Evolutionary conservation across 2,888 invertebrate genomes (phyloP).

Genomic region (Zhengitettix transpicula): DNA sequence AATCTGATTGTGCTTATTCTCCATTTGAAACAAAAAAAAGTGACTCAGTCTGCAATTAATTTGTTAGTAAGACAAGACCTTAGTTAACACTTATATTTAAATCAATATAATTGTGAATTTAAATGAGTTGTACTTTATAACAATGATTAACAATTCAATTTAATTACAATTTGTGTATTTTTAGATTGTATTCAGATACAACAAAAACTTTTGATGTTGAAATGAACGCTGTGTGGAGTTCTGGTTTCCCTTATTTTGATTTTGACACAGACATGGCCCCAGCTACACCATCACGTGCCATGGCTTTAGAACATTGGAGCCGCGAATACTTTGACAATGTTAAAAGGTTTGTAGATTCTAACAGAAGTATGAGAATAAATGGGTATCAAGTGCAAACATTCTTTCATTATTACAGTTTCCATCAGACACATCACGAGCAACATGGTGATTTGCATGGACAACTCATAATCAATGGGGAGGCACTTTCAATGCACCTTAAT

Average conservation of each 20-base stretch:
- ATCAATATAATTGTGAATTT: too few species aligned
- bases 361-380: background rate
- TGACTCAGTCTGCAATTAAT: too few species aligned
- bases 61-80: too few species aligned
- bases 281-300: slow-evolving; percentile 38
- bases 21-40: too few species aligned
- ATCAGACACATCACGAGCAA: slow-evolving; percentile 64
- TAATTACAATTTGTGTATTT: background rate
- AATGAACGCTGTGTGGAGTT: slow-evolving; percentile 40
- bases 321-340: slow-evolving; percentile 44
- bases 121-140: too few species aligned
- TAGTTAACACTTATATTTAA: too few species aligned
- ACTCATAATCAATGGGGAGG: slow-evolving; percentile 33
- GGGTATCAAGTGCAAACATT: background rate
- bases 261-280: slow-evolving; percentile 48
- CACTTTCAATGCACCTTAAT: slow-evolving; percentile 33
- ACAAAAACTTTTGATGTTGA: slow-evolving; percentile 29
- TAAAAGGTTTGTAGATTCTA: slow-evolving; percentile 31
- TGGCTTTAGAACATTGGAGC: slow-evolving; percentile 54
- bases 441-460: slow-evolving; percentile 43
- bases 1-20: too few species aligned
- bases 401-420: slow-evolving; percentile 18
- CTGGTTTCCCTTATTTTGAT: slow-evolving; percentile 43
- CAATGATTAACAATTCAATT: too few species aligned
- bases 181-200: background rate